A percentile compares a stretch with the other conserved stretches of the same genome.
phyloP scores from a whole-genome alignment of 2,113 vertebrate species.

The Grammomys dolichurus region DNA sequence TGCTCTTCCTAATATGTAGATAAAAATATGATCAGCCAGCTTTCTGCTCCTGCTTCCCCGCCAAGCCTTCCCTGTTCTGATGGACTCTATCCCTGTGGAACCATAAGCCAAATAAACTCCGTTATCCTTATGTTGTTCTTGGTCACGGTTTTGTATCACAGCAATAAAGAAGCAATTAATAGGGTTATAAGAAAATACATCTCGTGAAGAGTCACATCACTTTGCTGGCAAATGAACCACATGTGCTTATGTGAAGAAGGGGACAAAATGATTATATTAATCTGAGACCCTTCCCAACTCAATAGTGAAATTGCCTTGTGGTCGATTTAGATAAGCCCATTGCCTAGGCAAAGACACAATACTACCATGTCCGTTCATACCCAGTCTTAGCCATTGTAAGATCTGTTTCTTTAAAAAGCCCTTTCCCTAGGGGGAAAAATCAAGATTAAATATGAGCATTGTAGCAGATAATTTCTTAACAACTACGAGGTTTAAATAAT shows the following conservation, averaged over 20 bases:
- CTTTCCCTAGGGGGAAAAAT: not conserved
- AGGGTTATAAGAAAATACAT: not conserved
- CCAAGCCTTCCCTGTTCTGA: not conserved
- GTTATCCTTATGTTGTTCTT: too few relatives aligned
- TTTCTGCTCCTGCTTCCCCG: not conserved
- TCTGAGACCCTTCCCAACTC: constrained; percentile 45
- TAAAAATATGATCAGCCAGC: too few relatives aligned
- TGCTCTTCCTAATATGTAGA: not conserved
- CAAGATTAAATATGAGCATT: not conserved
- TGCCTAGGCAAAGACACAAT: not conserved
- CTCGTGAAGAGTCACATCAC: not conserved
- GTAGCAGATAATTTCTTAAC: constrained; percentile 20
- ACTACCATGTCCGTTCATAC: not conserved
- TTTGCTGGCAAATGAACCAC: constrained; percentile 37
- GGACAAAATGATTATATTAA: constrained; percentile 46
- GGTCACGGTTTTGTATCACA: not conserved
- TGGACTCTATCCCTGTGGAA: not conserved
- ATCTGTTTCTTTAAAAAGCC: not conserved
- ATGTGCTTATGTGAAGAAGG: constrained; percentile 14
- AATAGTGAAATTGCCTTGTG: not conserved
- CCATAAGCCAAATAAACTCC: not conserved
- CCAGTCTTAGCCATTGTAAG: not conserved
- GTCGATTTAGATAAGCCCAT: not conserved
- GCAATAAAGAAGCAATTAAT: not conserved
- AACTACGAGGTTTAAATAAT: constrained; percentile 8